These are phyloP conservation scores for Noctua fimbriata DNA, from an alignment of 2,888 invertebrate genomes.

Conservation along the genomic window DNA sequence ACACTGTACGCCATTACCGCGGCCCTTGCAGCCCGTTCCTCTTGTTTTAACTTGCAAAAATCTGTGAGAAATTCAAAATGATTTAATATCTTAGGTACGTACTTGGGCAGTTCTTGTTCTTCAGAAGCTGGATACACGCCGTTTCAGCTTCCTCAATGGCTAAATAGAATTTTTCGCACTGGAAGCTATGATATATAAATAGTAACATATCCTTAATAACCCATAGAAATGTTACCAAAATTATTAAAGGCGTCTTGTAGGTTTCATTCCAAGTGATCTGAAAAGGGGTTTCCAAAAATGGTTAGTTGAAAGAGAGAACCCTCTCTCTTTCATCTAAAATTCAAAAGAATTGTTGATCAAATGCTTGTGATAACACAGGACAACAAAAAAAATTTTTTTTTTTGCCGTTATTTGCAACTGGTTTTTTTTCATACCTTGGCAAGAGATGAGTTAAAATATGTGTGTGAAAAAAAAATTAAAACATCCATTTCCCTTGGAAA, in stretches of 20 bases:
- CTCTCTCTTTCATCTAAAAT: no score
- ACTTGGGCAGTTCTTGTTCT: neutral
- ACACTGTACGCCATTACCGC: no score
- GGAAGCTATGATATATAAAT: neutral
- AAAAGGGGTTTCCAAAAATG: neutral
- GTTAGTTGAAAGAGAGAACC: neutral
- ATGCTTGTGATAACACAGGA: no score
- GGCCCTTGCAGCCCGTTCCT: neutral
- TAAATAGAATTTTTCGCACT: neutral
- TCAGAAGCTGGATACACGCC: neutral
- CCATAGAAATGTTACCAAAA: neutral
- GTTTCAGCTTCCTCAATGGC: neutral
- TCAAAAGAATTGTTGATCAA: neutral
- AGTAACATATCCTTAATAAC: conserved; percentile 1
- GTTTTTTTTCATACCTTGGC: no score
- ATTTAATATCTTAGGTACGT: neutral
- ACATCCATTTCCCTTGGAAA: no score
- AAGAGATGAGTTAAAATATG: no score
- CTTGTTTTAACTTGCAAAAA: neutral
- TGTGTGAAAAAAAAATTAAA: no score
- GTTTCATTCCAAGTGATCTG: neutral
- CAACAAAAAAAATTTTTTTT: no score
- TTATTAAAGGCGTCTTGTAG: neutral
- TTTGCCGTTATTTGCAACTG: no score
- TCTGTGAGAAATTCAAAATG: no score